These are phyloP conservation scores for Neogale vison DNA, from an alignment of 2,113 vertebrate species.

Conservation along the genomic window DNA sequence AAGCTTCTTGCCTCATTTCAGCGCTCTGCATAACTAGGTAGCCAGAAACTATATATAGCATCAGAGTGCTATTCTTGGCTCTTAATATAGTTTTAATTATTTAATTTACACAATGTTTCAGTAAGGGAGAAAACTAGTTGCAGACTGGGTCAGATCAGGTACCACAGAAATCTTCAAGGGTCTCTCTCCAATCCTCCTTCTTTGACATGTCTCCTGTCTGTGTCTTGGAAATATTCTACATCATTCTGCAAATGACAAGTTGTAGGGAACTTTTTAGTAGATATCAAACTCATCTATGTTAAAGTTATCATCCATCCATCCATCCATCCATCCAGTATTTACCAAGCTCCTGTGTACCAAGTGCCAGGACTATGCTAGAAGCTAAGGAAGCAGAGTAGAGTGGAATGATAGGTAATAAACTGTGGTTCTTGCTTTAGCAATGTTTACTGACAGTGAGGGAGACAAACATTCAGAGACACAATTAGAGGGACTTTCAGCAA, in stretches of 20 bases:
- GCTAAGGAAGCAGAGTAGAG: neutral
- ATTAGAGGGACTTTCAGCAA: neutral
- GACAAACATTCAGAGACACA: neutral
- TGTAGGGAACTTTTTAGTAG: slow-evolving; percentile 5
- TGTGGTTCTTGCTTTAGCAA: neutral
- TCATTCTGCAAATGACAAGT: neutral
- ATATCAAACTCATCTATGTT: slow-evolving; percentile 17
- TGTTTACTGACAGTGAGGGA: neutral
- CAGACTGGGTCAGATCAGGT: slow-evolving; percentile 14
- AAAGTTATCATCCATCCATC: neutral
- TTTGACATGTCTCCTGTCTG: neutral
- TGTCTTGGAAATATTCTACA: neutral
- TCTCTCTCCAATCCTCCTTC: neutral
- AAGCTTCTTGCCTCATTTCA: slow-evolving; percentile 72
- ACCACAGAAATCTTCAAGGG: slow-evolving; percentile 38
- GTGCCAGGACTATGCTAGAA: neutral
- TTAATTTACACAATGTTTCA: slow-evolving; percentile 69
- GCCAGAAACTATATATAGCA: slow-evolving; percentile 74
- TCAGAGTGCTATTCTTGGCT: slow-evolving; percentile 66
- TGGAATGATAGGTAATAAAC: neutral
- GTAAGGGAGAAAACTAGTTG: slow-evolving; percentile 60
- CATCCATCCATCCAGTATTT: neutral
- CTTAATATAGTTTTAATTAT: slow-evolving; percentile 63
- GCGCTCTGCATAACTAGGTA: slow-evolving; percentile 17
- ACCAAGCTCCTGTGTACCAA: neutral